phyloP scores from a whole-genome alignment of 2,797 vertebrate species.

The Melanotaenia maccullochi region DNA sequence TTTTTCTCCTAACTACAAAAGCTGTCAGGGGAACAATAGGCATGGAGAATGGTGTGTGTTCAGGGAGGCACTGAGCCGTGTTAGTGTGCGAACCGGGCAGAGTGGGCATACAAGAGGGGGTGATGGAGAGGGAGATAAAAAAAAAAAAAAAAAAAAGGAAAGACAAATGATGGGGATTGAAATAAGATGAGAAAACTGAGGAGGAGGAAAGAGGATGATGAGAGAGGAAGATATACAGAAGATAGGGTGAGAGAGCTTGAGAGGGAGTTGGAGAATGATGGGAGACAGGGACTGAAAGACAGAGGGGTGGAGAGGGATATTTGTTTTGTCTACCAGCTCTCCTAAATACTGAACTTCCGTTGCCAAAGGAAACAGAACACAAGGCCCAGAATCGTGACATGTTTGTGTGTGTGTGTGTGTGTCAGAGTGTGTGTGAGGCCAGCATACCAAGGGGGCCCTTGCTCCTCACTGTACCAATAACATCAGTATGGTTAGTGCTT shows the following conservation, averaged over 20 bases:
- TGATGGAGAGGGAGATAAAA: constrained; percentile 5
- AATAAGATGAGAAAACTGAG: constrained; percentile 31
- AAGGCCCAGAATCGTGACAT: constrained; percentile 52
- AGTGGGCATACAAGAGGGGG: constrained; percentile 51
- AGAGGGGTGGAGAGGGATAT: constrained; percentile 60
- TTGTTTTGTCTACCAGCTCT: constrained; percentile 79
- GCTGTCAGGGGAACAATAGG: constrained; percentile 84
- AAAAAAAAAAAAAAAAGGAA: constrained; percentile 19
- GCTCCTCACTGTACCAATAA: constrained; percentile 79
- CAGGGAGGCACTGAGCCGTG: constrained; percentile 83
- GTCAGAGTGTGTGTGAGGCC: constrained; percentile 56
- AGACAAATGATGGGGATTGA: constrained; percentile 46
- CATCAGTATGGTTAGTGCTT: constrained; percentile 65
- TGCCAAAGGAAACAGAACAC: constrained; percentile 78
- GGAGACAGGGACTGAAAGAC: constrained; percentile 23
- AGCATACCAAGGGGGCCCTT: constrained; percentile 71
- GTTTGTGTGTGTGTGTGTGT: constrained; percentile 42
- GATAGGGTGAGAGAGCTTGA: constrained; percentile 10
- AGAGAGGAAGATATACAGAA: constrained; percentile 32
- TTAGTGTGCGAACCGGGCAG: constrained; percentile 76
- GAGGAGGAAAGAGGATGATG: constrained; percentile 33
- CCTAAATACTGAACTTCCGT: constrained; percentile 79
- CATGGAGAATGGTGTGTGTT: constrained; percentile 83
- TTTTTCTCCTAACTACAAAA: constrained; percentile 83
- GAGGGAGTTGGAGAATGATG: constrained; percentile 29